Evolutionary conservation across 1,140 invertebrate genomes (phyloP), one percentile per base, ranked within the genome.

Genomic region (Diplogasteroides magnus): DNA sequence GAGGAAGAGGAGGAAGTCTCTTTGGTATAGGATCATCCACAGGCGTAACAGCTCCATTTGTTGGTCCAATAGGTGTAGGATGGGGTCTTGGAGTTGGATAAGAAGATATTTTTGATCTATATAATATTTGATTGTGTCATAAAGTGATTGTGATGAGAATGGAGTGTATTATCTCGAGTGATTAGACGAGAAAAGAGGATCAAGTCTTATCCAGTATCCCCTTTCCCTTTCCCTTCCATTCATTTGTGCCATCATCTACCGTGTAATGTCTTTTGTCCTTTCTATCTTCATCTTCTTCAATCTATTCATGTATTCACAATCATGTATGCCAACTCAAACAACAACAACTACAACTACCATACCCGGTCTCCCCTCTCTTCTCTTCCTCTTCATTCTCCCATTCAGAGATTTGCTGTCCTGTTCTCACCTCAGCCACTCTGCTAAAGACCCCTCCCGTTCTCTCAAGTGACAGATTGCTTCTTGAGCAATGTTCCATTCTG

Each of bases 21-120:
- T 48, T 48, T 19, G 37, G 37, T 48, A 48, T 48, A 11, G 19
- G 37, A 6, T 11, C 6, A 6, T 19, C 6, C 6, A 19, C 37
- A 48, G 37, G 37, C 19, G 37, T 48, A 19, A 11, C 37, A 48
- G 37, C 19, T 19, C 37, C 37, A 19, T 6, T 6, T 48, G 37
- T 48, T 48, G 37, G 37, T 48, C 37, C 37, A 48, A 48, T 48
- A 48, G n/a, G n/a, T n/a, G n/a, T n/a, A n/a, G 37, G 37, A 48
- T 48, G 37, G 37, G 37, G 37, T 48, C 37, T 11, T 48, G 6
- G 37, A 11, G 6, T 6, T 6, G 37, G 6, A 48, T 48, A 48
- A 19, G 37, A 6, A 48, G 19, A 48, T 48, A 48, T 11, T 48
- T 19, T 6, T 48, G n/a, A n/a, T n/a, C n/a, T n/a, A n/a, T n/a